These are phyloP conservation scores for Andricus grossulariae DNA, from an alignment of 1,140 invertebrate genomes.

Conservation along the genomic window DNA sequence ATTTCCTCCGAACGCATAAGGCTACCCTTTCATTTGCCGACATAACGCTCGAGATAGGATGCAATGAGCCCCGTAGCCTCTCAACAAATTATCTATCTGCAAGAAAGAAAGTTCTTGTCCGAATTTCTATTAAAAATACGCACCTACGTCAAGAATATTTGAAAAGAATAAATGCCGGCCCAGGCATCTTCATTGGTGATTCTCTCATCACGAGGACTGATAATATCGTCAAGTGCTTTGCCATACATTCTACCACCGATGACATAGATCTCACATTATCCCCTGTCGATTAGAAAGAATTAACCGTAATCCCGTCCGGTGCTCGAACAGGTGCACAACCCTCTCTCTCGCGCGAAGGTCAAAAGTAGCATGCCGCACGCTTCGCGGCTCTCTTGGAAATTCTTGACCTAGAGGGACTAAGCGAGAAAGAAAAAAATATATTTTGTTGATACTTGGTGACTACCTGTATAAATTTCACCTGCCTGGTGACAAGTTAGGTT, in stretches of 20 bases:
- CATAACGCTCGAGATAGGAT: not conserved
- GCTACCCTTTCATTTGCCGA: not conserved
- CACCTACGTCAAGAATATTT: not conserved
- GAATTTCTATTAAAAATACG: not conserved
- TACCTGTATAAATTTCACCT: slow-evolving; percentile 3
- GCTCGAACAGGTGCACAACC: too few relatives aligned
- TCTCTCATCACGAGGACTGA: too few relatives aligned
- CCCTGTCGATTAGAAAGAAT: too few relatives aligned
- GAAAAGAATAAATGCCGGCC: not conserved
- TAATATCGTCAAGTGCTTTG: too few relatives aligned
- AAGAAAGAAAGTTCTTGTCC: not conserved
- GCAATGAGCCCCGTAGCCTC: too few relatives aligned
- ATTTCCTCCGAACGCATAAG: not conserved
- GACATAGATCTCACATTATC: too few relatives aligned
- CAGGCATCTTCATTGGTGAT: too few relatives aligned
- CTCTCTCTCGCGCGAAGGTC: not conserved
- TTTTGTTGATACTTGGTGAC: not conserved
- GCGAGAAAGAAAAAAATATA: not conserved
- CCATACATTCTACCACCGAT: too few relatives aligned
- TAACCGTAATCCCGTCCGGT: too few relatives aligned
- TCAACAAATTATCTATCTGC: too few relatives aligned
- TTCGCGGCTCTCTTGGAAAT: not conserved
- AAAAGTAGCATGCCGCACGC: not conserved
- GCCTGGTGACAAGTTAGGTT: too few relatives aligned
- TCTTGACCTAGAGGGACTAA: not conserved